Evolutionary conservation across 2,797 vertebrate genomes (phyloP).

Genomic region (Dendrocincla tyrannina): DNA sequence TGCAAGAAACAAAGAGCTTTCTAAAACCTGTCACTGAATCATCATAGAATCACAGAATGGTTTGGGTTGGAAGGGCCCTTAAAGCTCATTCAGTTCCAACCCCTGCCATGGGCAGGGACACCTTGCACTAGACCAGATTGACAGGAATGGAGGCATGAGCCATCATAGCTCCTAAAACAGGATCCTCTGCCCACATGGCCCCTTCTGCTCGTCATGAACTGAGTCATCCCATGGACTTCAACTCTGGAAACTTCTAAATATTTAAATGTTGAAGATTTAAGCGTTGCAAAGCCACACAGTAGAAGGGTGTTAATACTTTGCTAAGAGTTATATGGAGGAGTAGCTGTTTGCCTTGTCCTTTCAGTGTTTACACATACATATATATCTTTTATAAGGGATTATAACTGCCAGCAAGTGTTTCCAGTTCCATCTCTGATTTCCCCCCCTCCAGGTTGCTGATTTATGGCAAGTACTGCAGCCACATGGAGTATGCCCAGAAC

Average conservation of each 20-base stretch:
- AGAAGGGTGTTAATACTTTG: not conserved
- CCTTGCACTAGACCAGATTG: not conserved
- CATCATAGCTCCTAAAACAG: fast-evolving
- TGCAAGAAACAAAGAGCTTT: not conserved
- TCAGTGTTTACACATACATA: not conserved
- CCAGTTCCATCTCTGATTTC: not conserved
- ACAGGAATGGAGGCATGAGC: not conserved
- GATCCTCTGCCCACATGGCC: not conserved
- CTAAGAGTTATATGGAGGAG: not conserved
- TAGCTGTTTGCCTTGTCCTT: not conserved
- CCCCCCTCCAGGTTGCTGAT: slow-evolving; percentile 86
- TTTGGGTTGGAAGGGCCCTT: not conserved
- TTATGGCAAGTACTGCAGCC: slow-evolving; percentile 98
- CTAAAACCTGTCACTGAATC: not conserved
- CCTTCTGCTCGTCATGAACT: not conserved
- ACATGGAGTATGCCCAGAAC: slow-evolving; percentile 94
- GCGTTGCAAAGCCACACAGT: not conserved
- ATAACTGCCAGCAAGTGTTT: slow-evolving; percentile 40
- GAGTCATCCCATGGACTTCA: fast-evolving
- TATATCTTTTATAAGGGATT: not conserved
- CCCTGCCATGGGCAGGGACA: not conserved
- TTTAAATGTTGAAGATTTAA: not conserved
- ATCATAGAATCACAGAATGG: not conserved
- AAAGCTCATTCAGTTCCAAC: not conserved
- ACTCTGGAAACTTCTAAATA: not conserved